phyloP scores from a whole-genome alignment of 35 echinoderm and acorn worm species.

The Anneissia japonica region DNA sequence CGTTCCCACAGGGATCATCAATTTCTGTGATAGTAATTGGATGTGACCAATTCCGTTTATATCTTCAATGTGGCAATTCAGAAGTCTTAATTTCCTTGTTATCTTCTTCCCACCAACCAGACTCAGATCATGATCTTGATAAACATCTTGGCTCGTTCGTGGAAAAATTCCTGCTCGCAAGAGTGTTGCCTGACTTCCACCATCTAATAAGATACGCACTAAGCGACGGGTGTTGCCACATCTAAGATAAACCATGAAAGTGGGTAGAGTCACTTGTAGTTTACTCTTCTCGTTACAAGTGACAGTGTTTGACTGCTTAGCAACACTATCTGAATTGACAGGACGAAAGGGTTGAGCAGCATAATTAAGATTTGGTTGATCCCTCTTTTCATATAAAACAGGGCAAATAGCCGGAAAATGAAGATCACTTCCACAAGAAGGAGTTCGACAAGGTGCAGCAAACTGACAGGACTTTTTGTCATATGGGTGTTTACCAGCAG shows the following conservation, averaged over 20 bases:
- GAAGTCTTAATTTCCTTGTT: conserved; percentile 52
- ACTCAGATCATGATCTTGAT: conserved; percentile 66
- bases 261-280: conserved; percentile 50
- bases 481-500: conserved; percentile 56
- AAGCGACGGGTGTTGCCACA: conserved; percentile 21
- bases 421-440: conserved; percentile 42
- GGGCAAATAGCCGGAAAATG: conserved; percentile 64
- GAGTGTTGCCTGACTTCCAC: conserved; percentile 60
- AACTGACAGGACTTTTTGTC: conserved; percentile 57
- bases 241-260: conserved; percentile 41
- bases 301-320: conserved; percentile 9
- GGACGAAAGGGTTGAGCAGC: conserved; percentile 13
- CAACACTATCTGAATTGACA: conserved; percentile 16
- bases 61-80: conserved; percentile 66
- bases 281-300: neutral
- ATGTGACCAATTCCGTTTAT: conserved; percentile 47
- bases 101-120: conserved; percentile 51
- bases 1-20: conserved; percentile 51
- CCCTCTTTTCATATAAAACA: conserved; percentile 40
- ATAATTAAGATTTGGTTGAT: conserved; percentile 3
- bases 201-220: conserved; percentile 66
- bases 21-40: conserved; percentile 63
- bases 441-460: conserved; percentile 40
- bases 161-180: conserved; percentile 61
- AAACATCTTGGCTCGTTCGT: conserved; percentile 31